Percentiles rank a stretch among this genome's conserved stretches.
phyloP scores from a whole-genome alignment of 2,797 vertebrate genomes.

The Coreius guichenoti region DNA sequence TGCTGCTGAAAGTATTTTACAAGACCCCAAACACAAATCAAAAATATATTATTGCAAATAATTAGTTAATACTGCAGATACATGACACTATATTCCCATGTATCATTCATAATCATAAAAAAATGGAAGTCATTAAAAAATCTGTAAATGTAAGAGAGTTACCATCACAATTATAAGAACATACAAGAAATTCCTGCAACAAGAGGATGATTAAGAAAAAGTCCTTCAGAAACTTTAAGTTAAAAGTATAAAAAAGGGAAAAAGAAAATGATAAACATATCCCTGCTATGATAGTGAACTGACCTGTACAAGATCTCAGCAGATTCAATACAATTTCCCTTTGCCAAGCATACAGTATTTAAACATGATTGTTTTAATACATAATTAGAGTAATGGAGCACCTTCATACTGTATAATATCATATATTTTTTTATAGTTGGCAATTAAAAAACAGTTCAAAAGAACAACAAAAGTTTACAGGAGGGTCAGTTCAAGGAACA shows the following conservation, averaged over 20 bases:
- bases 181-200: background rate
- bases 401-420: background rate
- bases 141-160: background rate
- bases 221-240: background rate
- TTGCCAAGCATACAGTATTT: constrained; percentile 3
- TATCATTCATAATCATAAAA: constrained; percentile 29
- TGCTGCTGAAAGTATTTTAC: constrained; percentile 63
- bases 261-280: background rate
- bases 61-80: constrained; percentile 51
- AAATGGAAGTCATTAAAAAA: background rate
- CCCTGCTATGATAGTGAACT: background rate
- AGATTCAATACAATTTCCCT: background rate
- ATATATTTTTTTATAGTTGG: background rate
- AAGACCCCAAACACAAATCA: constrained; percentile 15
- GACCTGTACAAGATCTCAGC: constrained; percentile 2
- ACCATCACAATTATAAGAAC: constrained; percentile 1
- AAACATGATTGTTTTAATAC: constrained; percentile 11
- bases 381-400: background rate
- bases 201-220: background rate
- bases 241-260: constrained; percentile 32
- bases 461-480: background rate
- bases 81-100: constrained; percentile 41
- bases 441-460: background rate
- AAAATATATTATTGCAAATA: constrained; percentile 61
- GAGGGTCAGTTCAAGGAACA: background rate